These are phyloP conservation scores for Myoxocephalus aenaeus DNA, from an alignment of 2,797 vertebrate species.

Conservation along the genomic window DNA sequence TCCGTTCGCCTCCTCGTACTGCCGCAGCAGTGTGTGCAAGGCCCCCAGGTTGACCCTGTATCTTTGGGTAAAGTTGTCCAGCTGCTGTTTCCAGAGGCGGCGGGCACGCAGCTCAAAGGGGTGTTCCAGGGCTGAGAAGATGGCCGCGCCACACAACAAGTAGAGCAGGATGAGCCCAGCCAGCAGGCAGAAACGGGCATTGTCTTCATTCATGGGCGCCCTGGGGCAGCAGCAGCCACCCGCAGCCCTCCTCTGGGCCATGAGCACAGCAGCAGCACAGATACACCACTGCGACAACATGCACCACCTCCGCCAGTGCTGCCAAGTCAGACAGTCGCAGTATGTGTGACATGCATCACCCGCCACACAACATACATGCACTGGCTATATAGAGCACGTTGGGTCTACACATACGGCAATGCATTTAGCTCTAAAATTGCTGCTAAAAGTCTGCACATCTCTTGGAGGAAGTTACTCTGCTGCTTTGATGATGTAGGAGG, in stretches of 20 bases:
- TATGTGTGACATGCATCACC: conserved; percentile 22
- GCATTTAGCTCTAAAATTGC: conserved; percentile 12
- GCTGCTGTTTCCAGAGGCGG: conserved; percentile 81
- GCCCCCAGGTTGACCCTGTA: conserved; percentile 77
- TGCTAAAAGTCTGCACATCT: not conserved
- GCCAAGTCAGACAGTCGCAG: conserved; percentile 41
- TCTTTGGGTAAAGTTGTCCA: conserved; percentile 82
- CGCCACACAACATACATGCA: conserved; percentile 15
- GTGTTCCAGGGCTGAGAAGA: conserved; percentile 86
- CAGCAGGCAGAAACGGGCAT: conserved; percentile 86
- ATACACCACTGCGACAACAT: conserved; percentile 62
- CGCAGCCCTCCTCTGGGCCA: conserved; percentile 81
- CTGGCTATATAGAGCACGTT: not conserved
- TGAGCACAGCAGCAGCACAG: conserved; percentile 70
- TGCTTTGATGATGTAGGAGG: conserved; percentile 11
- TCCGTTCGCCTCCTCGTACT: conserved; percentile 85
- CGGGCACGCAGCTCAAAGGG: conserved; percentile 83
- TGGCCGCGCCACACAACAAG: conserved; percentile 84
- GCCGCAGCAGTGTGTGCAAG: conserved; percentile 80
- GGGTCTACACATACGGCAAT: conserved; percentile 1
- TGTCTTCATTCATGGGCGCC: conserved; percentile 85
- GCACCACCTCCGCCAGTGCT: conserved; percentile 39
- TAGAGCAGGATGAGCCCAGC: conserved; percentile 85
- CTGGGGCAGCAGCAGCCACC: conserved; percentile 80
- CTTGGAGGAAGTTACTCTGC: not conserved